phyloP scores from a whole-genome alignment of 2,888 invertebrate genomes.

The Polydrusus pterygomalis region DNA sequence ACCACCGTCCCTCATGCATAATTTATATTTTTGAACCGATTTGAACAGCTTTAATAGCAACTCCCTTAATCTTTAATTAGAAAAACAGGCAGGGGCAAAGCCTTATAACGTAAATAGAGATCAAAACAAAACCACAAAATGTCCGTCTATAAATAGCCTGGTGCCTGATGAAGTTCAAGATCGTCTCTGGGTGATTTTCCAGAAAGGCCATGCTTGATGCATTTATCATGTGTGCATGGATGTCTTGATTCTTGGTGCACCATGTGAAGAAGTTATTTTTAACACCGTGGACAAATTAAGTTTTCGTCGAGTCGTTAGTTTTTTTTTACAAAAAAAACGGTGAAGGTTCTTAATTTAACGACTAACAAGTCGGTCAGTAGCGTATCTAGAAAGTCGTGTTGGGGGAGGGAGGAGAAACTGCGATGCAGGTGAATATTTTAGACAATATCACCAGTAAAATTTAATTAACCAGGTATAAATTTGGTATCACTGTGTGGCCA shows the following conservation, averaged over 20 bases:
- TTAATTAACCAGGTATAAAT: no score
- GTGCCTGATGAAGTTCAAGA: conserved; percentile 16
- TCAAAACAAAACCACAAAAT: conserved; percentile 6
- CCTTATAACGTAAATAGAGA: conserved; percentile 12
- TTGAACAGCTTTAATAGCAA: not conserved
- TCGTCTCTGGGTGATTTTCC: not conserved
- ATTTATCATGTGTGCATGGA: conserved; percentile 8
- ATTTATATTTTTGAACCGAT: not conserved
- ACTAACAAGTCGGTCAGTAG: no score
- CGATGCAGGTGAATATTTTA: no score
- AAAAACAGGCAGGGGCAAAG: conserved; percentile 14
- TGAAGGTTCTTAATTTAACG: no score
- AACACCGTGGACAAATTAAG: not conserved
- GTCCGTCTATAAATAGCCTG: not conserved
- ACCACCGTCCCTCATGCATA: no score
- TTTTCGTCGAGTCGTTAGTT: not conserved
- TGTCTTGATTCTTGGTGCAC: not conserved
- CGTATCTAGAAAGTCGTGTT: no score
- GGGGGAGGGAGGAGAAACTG: no score
- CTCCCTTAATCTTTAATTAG: conserved; percentile 15
- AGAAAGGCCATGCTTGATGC: conserved; percentile 1
- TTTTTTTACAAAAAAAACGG: no score
- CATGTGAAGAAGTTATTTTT: conserved; percentile 14
- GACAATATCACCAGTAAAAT: no score
- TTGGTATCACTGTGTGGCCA: no score